These are phyloP conservation scores for Stomatorhinus walkeri DNA, from an alignment of 2,797 vertebrate species.

Conservation along the genomic window DNA sequence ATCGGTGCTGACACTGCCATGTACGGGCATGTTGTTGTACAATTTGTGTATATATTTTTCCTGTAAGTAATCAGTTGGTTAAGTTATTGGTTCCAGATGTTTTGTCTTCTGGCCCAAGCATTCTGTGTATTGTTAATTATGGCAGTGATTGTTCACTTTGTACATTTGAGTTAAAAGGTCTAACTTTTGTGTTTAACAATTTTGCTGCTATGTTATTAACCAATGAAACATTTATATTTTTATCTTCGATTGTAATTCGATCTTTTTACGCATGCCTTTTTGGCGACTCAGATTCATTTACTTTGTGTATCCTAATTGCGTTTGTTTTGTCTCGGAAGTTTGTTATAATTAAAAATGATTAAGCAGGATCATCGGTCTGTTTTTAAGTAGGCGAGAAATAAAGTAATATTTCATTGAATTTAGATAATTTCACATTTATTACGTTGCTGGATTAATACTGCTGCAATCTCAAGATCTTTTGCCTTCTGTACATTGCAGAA, in stretches of 20 bases:
- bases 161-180: neutral
- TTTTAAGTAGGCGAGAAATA: slow-evolving; percentile 2
- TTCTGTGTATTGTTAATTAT: neutral
- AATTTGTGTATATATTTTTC: slow-evolving; percentile 8
- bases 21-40: slow-evolving; percentile 1
- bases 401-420: neutral
- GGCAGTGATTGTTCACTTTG: neutral
- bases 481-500: neutral
- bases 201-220: neutral
- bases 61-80: slow-evolving; percentile 6
- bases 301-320: neutral
- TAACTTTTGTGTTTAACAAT: slow-evolving; percentile 5
- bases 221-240: neutral
- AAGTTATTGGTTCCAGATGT: slow-evolving; percentile 9
- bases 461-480: neutral
- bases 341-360: neutral
- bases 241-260: neutral
- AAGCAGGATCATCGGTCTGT: neutral
- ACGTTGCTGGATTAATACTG: neutral
- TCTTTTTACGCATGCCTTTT: neutral
- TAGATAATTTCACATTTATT: neutral
- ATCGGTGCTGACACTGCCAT: slow-evolving; percentile 3
- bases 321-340: neutral
- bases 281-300: neutral
- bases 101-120: neutral